These are phyloP conservation scores for Acipenser oxyrinchus DNA, from an alignment of 2,797 vertebrate species.

Conservation along the genomic window DNA sequence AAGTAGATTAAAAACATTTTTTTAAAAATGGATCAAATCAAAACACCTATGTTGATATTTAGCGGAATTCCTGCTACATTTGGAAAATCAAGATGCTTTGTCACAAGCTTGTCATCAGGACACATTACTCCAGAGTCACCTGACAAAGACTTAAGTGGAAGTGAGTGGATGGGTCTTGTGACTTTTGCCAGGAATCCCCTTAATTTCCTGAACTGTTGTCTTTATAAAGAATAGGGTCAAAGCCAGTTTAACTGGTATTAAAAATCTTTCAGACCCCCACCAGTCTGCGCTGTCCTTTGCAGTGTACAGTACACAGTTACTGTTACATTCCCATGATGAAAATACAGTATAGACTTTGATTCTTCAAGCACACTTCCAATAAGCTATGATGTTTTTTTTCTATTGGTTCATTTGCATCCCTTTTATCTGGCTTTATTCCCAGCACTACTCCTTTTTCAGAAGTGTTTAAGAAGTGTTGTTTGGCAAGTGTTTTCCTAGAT, in stretches of 20 bases:
- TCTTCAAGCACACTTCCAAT: not conserved
- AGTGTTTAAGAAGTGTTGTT: too few relatives aligned
- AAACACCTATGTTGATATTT: not conserved
- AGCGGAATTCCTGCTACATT: not conserved
- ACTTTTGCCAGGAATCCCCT: slow-evolving; percentile 25
- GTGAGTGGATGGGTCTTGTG: slow-evolving; percentile 52
- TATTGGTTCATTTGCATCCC: too few relatives aligned
- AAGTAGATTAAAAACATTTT: not conserved
- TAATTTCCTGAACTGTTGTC: not conserved
- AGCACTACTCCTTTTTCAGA: too few relatives aligned
- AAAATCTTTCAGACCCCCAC: too few relatives aligned
- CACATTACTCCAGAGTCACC: slow-evolving; percentile 56
- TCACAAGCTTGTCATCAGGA: slow-evolving; percentile 24
- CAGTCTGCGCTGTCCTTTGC: not conserved
- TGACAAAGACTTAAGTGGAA: slow-evolving; percentile 55
- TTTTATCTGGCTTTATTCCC: too few relatives aligned
- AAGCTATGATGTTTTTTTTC: too few relatives aligned
- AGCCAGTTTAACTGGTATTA: slow-evolving; percentile 26
- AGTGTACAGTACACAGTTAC: not conserved
- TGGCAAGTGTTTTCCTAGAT: too few relatives aligned
- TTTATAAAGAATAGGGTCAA: not conserved
- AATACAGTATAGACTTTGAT: not conserved
- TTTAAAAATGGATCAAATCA: not conserved
- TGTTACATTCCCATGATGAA: not conserved
- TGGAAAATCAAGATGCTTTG: not conserved